phyloP scores from a whole-genome alignment of 2,797 vertebrate species.

The Mallotus villosus region DNA sequence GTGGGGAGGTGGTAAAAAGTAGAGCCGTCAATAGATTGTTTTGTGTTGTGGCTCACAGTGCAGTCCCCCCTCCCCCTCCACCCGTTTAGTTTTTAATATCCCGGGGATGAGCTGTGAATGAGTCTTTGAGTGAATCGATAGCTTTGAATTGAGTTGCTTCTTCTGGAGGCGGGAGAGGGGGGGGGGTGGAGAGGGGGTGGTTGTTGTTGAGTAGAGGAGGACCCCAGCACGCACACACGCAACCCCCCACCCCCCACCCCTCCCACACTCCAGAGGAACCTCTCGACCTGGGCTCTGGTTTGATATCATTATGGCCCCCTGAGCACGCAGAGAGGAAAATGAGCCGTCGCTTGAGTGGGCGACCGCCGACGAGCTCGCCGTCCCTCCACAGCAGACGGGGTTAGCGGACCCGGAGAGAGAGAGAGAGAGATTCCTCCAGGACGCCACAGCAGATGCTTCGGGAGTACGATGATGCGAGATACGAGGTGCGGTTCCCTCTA shows the following conservation, averaged over 20 bases:
- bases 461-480: conserved; percentile 56
- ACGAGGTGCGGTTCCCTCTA: conserved; percentile 49
- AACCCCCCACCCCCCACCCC: neutral
- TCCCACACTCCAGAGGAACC: neutral
- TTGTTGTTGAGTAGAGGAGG: conserved; percentile 30
- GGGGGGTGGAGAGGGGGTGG: neutral
- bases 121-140: conserved; percentile 42
- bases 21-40: conserved; percentile 62
- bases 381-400: conserved; percentile 57
- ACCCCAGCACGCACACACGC: neutral
- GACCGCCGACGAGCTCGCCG: conserved; percentile 50
- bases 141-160: conserved; percentile 33
- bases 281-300: conserved; percentile 21
- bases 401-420: conserved; percentile 22
- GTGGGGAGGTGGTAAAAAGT: conserved; percentile 51
- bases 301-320: conserved; percentile 34
- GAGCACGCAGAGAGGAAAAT: conserved; percentile 34
- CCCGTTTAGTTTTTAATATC: conserved; percentile 56
- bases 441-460: conserved; percentile 52
- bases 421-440: conserved; percentile 50
- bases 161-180: neutral
- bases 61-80: too few relatives aligned
- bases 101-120: conserved; percentile 54
- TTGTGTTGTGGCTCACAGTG: conserved; percentile 44
- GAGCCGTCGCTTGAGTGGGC: conserved; percentile 25